These are phyloP conservation scores for Phoxinus dragarum DNA, from an alignment of 2,797 vertebrate genomes.

Conservation along the genomic window DNA sequence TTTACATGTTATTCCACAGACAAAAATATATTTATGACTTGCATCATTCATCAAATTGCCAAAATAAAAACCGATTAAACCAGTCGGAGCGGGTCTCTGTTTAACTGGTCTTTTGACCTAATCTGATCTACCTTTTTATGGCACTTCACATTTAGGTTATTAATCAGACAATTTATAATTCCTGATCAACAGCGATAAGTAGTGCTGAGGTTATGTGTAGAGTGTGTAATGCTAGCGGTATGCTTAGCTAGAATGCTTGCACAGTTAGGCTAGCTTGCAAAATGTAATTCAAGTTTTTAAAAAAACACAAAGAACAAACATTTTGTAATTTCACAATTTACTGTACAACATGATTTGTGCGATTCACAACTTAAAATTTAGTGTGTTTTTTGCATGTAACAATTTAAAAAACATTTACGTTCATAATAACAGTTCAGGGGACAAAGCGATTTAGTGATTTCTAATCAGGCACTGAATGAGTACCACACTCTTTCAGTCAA, in stretches of 20 bases:
- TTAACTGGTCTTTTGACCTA: background rate
- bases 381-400: background rate
- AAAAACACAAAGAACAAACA: background rate
- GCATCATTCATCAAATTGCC: background rate
- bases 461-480: background rate
- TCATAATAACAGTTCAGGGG: background rate
- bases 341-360: background rate
- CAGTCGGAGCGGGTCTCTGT: background rate
- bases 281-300: background rate
- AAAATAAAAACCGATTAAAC: background rate
- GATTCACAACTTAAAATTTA: background rate
- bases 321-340: background rate
- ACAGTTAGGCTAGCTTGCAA: background rate
- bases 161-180: too few species aligned
- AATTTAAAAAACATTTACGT: background rate
- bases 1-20: background rate
- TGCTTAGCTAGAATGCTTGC: background rate
- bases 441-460: background rate
- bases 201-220: too few species aligned
- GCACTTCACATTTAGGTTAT: background rate
- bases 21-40: background rate
- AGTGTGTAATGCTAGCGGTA: background rate
- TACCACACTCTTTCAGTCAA: background rate
- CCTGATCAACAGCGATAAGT: too few species aligned
- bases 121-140: background rate